phyloP scores from a whole-genome alignment of 1,140 invertebrate genomes.

The Drosophila willistoni region DNA sequence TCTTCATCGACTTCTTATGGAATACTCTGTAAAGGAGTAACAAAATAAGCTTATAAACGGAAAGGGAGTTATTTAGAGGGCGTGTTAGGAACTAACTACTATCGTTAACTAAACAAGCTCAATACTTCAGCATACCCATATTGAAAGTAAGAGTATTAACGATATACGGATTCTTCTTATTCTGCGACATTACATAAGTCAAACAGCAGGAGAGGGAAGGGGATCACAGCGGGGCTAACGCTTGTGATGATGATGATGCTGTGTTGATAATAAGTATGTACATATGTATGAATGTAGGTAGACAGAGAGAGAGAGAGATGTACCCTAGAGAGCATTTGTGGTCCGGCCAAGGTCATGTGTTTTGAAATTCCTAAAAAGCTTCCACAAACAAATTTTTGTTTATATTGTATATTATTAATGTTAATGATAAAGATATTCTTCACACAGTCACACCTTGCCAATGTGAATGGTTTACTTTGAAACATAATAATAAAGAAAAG shows the following conservation, averaged over 20 bases:
- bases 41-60: not conserved
- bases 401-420: conserved; percentile 13
- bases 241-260: not conserved
- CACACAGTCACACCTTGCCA: not conserved
- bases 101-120: too few species aligned
- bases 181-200: conserved; percentile 44
- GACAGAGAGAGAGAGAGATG: not conserved
- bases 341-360: conserved; percentile 57
- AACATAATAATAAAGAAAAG: not conserved
- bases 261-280: conserved; percentile 7
- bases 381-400: conserved; percentile 38
- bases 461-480: too few species aligned
- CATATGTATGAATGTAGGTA: too few species aligned
- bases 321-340: not conserved
- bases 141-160: too few species aligned
- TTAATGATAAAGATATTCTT: conserved; percentile 52
- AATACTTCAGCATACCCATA: too few species aligned
- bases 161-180: not conserved
- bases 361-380: conserved; percentile 54
- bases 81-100: too few species aligned
- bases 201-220: conserved; percentile 8
- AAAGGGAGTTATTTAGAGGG: too few species aligned
- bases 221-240: not conserved
- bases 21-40: too few species aligned
- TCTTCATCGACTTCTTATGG: not conserved